These are phyloP conservation scores for Zaprionus capensis DNA, from an alignment of 1,140 invertebrate species.

Conservation along the genomic window DNA sequence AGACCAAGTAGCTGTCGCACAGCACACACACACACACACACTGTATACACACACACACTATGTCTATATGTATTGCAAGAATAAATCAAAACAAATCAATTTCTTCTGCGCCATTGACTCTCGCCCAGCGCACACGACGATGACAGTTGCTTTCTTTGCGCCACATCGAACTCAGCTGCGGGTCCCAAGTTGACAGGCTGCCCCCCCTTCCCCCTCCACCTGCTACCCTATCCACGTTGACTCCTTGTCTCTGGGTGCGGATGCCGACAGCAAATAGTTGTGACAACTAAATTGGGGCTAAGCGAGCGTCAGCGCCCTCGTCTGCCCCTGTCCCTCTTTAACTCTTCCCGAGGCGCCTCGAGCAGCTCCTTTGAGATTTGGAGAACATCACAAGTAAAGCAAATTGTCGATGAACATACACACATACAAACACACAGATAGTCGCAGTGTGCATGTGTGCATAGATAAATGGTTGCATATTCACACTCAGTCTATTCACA, in stretches of 20 bases:
- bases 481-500: slow-evolving; percentile 10
- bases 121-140: slow-evolving; percentile 38
- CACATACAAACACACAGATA: neutral
- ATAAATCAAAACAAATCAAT: slow-evolving; percentile 73
- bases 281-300: slow-evolving; percentile 62
- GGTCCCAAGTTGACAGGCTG: neutral
- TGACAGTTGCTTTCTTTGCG: slow-evolving; percentile 49
- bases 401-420: slow-evolving; percentile 20
- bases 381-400: slow-evolving; percentile 22
- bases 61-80: slow-evolving; percentile 12
- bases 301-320: slow-evolving; percentile 20
- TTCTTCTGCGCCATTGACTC: slow-evolving; percentile 63
- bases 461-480: neutral
- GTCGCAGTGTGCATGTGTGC: neutral
- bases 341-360: neutral
- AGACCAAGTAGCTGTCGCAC: slow-evolving; percentile 5
- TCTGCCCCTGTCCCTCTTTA: neutral
- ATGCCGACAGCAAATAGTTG: slow-evolving; percentile 35
- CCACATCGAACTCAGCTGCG: slow-evolving; percentile 6
- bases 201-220: neutral
- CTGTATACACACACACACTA: neutral
- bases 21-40: slow-evolving; percentile 7
- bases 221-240: neutral
- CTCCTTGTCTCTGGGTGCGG: neutral
- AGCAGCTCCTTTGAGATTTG: slow-evolving; percentile 24